Conservation (phyloP, 2,888 invertebrate genomes). For the Callyntrura guangdongensis region DNA sequence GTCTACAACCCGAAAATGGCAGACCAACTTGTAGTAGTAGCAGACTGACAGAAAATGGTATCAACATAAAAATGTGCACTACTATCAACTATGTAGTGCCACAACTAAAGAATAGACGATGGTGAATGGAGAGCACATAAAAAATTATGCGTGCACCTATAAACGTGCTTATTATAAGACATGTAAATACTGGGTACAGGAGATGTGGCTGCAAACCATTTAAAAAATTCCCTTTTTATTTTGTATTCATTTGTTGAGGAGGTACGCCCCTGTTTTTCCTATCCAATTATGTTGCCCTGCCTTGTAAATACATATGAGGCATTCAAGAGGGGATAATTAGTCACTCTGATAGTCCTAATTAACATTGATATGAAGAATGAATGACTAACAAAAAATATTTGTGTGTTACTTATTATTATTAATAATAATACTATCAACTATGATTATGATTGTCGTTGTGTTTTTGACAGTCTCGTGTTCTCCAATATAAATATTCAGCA, state of each 20-base stretch:
- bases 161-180: conserved; percentile 45
- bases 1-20: conserved; percentile 3
- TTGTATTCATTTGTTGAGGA: conserved; percentile 1
- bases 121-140: no score
- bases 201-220: conserved; percentile 9
- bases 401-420: no score
- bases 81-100: neutral
- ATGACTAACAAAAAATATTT: conserved; percentile 26
- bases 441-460: no score
- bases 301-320: conserved; percentile 13
- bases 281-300: neutral
- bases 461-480: no score
- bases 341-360: conserved; percentile 70
- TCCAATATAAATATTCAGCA: no score
- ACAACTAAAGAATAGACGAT: neutral
- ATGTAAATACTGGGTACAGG: neutral
- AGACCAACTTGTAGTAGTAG: no score
- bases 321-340: conserved; percentile 75
- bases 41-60: neutral
- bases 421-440: no score
- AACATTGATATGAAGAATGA: conserved; percentile 53
- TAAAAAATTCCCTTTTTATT: conserved; percentile 57
- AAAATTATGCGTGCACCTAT: conserved; percentile 53
- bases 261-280: conserved; percentile 27
- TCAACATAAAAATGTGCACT: neutral